Percentiles rank a stretch among this genome's conserved stretches.
phyloP scores from a whole-genome alignment of 2,113 vertebrate species.

The Brachirus orientalis region DNA sequence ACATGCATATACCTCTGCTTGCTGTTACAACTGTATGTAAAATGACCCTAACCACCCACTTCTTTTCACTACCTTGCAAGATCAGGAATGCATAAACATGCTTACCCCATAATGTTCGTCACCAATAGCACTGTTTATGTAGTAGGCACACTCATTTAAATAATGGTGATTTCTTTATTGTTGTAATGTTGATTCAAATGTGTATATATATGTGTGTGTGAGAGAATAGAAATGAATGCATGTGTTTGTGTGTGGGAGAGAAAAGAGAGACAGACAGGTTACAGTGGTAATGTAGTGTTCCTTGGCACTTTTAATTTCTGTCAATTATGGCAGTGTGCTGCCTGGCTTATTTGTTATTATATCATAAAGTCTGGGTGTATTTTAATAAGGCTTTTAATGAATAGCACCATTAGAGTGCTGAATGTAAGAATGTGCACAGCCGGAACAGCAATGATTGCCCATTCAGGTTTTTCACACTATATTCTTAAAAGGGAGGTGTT shows the following conservation, averaged over 20 bases:
- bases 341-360: conserved; percentile 73
- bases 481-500: conserved; percentile 50
- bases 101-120: conserved; percentile 57
- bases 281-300: conserved; percentile 54
- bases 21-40: conserved; percentile 27
- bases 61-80: conserved; percentile 27
- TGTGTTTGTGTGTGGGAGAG: conserved; percentile 35
- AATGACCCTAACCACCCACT: conserved; percentile 50
- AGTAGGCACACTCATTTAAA: conserved; percentile 76
- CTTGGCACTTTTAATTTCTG: conserved; percentile 67
- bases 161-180: conserved; percentile 79
- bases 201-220: conserved; percentile 22
- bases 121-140: conserved; percentile 68
- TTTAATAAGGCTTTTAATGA: conserved; percentile 79
- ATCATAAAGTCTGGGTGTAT: conserved; percentile 76
- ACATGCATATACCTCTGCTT: conserved; percentile 31
- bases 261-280: conserved; percentile 25
- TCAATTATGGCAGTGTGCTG: conserved; percentile 59
- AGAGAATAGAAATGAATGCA: conserved; percentile 6
- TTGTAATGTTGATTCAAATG: conserved; percentile 13
- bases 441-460: conserved; percentile 69
- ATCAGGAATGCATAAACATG: conserved; percentile 60
- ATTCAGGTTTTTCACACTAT: conserved; percentile 69
- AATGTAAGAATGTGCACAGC: conserved; percentile 70
- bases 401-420: conserved; percentile 71